Base-by-base conservation (phyloP, 1,140 invertebrate species). In the Drosophila repleta region DNA sequence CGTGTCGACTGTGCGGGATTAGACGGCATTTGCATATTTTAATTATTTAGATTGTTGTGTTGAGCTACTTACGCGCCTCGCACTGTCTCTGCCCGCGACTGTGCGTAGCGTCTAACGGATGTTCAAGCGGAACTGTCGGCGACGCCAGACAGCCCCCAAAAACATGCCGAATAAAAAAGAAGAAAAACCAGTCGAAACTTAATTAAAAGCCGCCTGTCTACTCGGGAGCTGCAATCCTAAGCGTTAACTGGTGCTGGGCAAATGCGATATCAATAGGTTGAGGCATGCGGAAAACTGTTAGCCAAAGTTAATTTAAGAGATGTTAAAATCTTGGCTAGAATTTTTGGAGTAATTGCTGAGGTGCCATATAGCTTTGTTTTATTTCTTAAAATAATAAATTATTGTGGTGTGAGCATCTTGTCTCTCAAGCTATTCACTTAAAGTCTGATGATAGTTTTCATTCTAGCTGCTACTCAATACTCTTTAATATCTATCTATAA, bases 21-120 rank as follows among this genome's bases (percentile, higher is more conserved):
- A 88, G 83, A 64, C 79, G 68, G 83, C 72, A 88, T 88, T 88
- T 88, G 83, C 83, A 88, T 88, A 88, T 88, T 88, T 88, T 88
- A 88, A 88, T 88, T 88, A 88, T 88, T 88, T 88, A 88, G 79
- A 88, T 88, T 83, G 83, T 79, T 88, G 72, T 79, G 73, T 66
- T 67, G 71, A 82, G 75, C 83, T 88, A 88, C 83, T 87, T 88
- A 76, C 72, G 39, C 56, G n/a, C n/a, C n/a, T 17, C 6, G 37
- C 39, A 18, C 18, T 45, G 8, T 66, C 18, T 29, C 49, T 48
- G 20, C 15, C 49, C 35, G 48, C 24, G 21, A 46, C 63, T 56
- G 57, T 58, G 55, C 64, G 70, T 52, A 35, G 11, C n/a, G 15
- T 43, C 39, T n/a, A 72, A 37, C 78, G 78, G 78, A 76, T 58